A percentile compares a stretch with the other conserved stretches of the same genome.
phyloP scores from a whole-genome alignment of 2,113 vertebrate genomes.

The Platichthys flesus region DNA sequence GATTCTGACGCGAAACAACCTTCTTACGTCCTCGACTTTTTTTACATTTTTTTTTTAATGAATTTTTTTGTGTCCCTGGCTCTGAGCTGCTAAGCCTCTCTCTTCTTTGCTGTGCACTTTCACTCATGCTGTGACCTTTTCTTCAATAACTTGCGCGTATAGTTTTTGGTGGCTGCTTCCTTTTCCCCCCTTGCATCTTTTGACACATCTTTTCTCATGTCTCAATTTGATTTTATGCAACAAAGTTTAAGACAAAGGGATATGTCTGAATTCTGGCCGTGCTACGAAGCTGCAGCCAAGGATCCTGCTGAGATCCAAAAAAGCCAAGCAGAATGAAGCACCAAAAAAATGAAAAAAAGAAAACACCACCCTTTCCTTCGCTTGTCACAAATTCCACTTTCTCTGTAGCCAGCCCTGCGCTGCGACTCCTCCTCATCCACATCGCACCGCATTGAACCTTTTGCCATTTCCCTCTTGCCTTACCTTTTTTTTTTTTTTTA shows the following conservation, averaged over 20 bases:
- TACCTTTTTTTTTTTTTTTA: constrained; percentile 72
- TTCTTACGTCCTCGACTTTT: constrained; percentile 72
- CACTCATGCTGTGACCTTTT: constrained; percentile 64
- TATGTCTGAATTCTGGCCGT: constrained; percentile 86
- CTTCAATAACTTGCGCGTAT: constrained; percentile 66
- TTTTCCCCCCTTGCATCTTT: constrained; percentile 59
- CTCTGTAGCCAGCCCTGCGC: constrained; percentile 82
- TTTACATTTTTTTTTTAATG: constrained; percentile 43
- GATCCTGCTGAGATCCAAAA: constrained; percentile 89
- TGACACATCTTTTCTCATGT: constrained; percentile 65
- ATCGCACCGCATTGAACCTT: constrained; percentile 84
- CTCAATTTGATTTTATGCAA: constrained; percentile 76
- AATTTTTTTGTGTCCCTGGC: constrained; percentile 58
- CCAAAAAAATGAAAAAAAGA: constrained; percentile 78
- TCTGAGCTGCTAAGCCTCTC: constrained; percentile 58
- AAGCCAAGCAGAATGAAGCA: constrained; percentile 83
- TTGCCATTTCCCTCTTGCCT: constrained; percentile 82
- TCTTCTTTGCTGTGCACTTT: constrained; percentile 66
- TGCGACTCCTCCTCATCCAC: constrained; percentile 82
- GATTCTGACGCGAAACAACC: constrained; percentile 68
- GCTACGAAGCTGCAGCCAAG: constrained; percentile 87
- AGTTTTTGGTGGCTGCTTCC: constrained; percentile 54
- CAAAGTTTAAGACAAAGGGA: constrained; percentile 82
- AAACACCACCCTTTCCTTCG: constrained; percentile 86
- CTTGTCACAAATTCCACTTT: constrained; percentile 88